Evolutionary conservation across 2,113 vertebrate species (phyloP).

Genomic region (Rhabdomys dilectus): DNA sequence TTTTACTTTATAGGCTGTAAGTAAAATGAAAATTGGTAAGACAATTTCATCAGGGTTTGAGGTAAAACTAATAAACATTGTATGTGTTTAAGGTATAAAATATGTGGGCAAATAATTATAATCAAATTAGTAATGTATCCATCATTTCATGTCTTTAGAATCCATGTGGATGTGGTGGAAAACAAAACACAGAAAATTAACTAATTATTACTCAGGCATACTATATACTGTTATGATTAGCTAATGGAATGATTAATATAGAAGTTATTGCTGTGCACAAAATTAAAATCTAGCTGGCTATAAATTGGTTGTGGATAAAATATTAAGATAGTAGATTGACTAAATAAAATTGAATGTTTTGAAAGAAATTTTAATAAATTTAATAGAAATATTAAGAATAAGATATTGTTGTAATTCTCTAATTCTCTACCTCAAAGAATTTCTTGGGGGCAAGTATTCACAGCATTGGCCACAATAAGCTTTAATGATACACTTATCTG

Average conservation of each 20-base stretch:
- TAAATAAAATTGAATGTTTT: background rate
- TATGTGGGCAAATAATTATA: background rate
- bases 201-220: background rate
- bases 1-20: conserved; percentile 18
- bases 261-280: background rate
- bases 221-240: background rate
- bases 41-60: background rate
- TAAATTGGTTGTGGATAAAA: background rate
- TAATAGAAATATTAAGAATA: background rate
- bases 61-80: background rate
- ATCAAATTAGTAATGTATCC: background rate
- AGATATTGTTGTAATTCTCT: background rate
- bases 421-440: background rate
- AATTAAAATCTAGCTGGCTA: background rate
- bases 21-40: background rate
- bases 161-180: background rate
- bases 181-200: background rate
- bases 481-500: background rate
- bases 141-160: background rate
- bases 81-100: background rate
- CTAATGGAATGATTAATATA: background rate
- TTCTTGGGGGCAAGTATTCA: background rate
- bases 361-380: background rate
- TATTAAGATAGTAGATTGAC: background rate
- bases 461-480: background rate